Percentiles rank a stretch among this genome's conserved stretches.
Conservation (phyloP, 2,113 vertebrate genomes). For the Nerophis lumbriciformis region DNA sequence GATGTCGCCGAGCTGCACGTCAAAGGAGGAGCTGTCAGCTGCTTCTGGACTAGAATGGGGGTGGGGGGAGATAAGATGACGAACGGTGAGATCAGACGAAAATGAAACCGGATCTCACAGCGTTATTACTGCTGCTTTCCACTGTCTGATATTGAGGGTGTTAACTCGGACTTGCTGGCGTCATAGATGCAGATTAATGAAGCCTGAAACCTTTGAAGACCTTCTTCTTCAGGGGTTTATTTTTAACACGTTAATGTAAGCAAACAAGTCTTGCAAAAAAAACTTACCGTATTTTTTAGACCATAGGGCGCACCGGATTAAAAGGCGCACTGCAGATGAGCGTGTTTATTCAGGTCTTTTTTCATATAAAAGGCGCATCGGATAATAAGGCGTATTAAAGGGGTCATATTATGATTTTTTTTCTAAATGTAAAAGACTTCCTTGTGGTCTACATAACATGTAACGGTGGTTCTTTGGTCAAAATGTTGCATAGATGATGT, state of each 20-base stretch:
- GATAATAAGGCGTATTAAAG: too few species aligned
- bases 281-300: too few species aligned
- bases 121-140: conserved; percentile 10
- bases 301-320: too few species aligned
- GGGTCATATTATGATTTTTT: too few species aligned
- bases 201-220: conserved; percentile 15
- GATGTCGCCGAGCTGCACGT: conserved; percentile 96
- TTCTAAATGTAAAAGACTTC: too few species aligned
- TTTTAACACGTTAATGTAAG: neutral
- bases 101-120: conserved; percentile 18
- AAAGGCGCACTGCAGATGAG: too few species aligned
- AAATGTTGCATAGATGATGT: too few species aligned
- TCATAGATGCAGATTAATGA: conserved; percentile 19
- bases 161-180: conserved; percentile 24
- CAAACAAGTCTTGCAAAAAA: neutral
- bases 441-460: too few species aligned
- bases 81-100: conserved; percentile 6
- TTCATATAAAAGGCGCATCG: too few species aligned
- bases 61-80: conserved; percentile 29
- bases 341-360: too few species aligned
- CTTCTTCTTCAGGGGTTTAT: conserved; percentile 7
- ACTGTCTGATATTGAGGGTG: conserved; percentile 20
- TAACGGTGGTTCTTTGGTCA: too few species aligned
- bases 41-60: conserved; percentile 81
- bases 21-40: conserved; percentile 94